Percentiles rank a stretch among this genome's conserved stretches.
phyloP scores from a whole-genome alignment of 2,113 vertebrate species.

The Alouatta palliata region DNA sequence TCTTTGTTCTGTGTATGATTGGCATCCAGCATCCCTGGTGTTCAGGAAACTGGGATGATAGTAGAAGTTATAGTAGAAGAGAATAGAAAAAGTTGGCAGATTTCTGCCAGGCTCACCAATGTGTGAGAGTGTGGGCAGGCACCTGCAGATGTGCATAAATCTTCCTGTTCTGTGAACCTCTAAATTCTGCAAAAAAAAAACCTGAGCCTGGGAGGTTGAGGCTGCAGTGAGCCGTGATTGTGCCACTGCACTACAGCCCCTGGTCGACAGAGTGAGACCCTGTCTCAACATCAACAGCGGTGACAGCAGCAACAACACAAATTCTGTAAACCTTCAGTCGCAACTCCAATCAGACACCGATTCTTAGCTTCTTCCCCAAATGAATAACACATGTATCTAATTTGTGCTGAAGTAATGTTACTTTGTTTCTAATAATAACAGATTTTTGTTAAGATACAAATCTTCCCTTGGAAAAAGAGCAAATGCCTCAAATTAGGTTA shows the following conservation, averaged over 20 bases:
- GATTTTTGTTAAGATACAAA: conserved; percentile 58
- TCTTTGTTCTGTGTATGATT: not conserved
- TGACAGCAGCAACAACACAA: not conserved
- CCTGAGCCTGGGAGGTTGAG: too few species aligned
- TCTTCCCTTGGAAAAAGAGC: conserved; percentile 33
- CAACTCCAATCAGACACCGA: not conserved
- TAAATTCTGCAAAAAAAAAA: not conserved
- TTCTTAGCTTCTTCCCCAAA: not conserved
- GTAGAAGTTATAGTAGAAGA: not conserved
- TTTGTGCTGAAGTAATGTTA: conserved; percentile 30
- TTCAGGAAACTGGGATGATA: not conserved
- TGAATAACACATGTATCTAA: not conserved
- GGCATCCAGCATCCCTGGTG: not conserved
- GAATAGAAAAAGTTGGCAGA: not conserved
- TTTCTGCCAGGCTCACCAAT: not conserved
- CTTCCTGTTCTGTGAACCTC: not conserved
- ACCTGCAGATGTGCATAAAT: not conserved
- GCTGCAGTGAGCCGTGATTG: too few species aligned
- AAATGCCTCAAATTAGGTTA: conserved; percentile 26
- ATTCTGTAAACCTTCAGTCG: not conserved
- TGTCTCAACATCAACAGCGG: too few species aligned
- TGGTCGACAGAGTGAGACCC: too few species aligned
- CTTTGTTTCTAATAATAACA: conserved; percentile 57
- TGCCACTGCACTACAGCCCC: too few species aligned
- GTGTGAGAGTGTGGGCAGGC: rapidly evolving